These are phyloP conservation scores for Melanitta fusca DNA, from an alignment of 2,797 vertebrate genomes.

Conservation along the genomic window DNA sequence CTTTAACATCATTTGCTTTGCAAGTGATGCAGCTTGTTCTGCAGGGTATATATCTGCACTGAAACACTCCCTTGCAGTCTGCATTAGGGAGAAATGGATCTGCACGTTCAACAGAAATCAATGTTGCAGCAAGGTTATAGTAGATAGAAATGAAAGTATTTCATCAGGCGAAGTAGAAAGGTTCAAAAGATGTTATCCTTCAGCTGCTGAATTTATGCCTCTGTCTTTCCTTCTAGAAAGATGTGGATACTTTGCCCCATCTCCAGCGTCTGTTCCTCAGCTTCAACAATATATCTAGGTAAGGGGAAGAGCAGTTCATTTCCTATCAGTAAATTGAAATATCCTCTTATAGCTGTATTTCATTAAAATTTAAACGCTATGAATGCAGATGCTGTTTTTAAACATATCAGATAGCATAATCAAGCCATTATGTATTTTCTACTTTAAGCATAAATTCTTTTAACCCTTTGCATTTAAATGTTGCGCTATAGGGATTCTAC, in stretches of 20 bases:
- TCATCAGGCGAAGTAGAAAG: slow-evolving; percentile 29
- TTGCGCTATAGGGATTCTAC: not conserved
- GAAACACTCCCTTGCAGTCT: slow-evolving; percentile 81
- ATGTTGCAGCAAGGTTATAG: slow-evolving; percentile 84
- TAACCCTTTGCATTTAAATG: slow-evolving; percentile 19
- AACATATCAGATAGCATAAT: not conserved
- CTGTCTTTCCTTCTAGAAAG: slow-evolving; percentile 85
- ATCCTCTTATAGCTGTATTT: not conserved
- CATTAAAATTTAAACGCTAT: not conserved
- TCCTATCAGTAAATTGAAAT: slow-evolving; percentile 37
- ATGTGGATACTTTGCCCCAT: slow-evolving; percentile 93
- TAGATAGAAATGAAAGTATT: slow-evolving; percentile 45
- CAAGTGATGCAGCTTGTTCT: slow-evolving; percentile 74
- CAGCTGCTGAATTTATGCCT: slow-evolving; percentile 70
- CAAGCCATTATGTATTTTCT: not conserved
- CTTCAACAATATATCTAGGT: slow-evolving; percentile 97
- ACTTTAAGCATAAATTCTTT: slow-evolving; percentile 1
- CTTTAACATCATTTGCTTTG: slow-evolving; percentile 69
- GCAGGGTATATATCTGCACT: slow-evolving; percentile 72
- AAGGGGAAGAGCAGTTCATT: slow-evolving; percentile 77
- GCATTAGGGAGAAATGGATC: slow-evolving; percentile 81
- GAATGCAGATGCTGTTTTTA: not conserved
- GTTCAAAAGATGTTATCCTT: slow-evolving; percentile 33
- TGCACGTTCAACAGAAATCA: slow-evolving; percentile 68
- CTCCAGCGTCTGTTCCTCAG: slow-evolving; percentile 97